These are phyloP conservation scores for Manis javanica DNA, from an alignment of 2,797 vertebrate genomes.

Conservation along the genomic window DNA sequence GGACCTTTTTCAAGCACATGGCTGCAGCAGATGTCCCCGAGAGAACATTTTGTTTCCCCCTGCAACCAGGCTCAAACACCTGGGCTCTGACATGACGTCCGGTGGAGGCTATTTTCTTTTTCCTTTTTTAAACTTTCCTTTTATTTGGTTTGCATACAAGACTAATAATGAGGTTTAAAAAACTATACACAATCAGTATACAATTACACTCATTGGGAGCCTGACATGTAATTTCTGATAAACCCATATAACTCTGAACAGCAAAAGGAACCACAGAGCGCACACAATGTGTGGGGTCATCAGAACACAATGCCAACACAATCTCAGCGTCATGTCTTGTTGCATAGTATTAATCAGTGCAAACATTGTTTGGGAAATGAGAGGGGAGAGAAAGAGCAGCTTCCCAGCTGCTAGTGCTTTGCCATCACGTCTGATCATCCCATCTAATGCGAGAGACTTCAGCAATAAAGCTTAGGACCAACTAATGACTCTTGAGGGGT, in stretches of 20 bases:
- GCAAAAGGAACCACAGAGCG: conserved; percentile 76
- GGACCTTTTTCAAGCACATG: conserved; percentile 72
- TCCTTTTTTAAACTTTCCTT: conserved; percentile 82
- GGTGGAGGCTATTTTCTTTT: conserved; percentile 79
- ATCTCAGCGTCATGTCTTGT: conserved; percentile 80
- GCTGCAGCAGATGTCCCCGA: conserved; percentile 74
- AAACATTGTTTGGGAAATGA: conserved; percentile 82
- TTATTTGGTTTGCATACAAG: conserved; percentile 84
- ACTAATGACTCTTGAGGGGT: conserved; percentile 55
- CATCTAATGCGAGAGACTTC: conserved; percentile 71
- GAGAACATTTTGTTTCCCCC: conserved; percentile 75
- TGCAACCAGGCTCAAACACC: conserved; percentile 74
- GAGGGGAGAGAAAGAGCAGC: conserved; percentile 78
- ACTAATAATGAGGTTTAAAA: conserved; percentile 84
- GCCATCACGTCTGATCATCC: conserved; percentile 75
- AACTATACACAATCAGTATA: conserved; percentile 83
- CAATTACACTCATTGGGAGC: conserved; percentile 82
- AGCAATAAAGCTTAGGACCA: conserved; percentile 63
- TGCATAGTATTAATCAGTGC: conserved; percentile 83
- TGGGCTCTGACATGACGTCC: conserved; percentile 78
- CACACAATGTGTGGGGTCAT: conserved; percentile 81
- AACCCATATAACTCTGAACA: conserved; percentile 79
- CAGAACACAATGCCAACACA: conserved; percentile 80
- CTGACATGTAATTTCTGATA: conserved; percentile 85
- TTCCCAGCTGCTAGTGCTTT: conserved; percentile 81